Evolutionary conservation across 2,888 invertebrate species (phyloP).

Genomic region (Ichneumoninae sp.): DNA sequence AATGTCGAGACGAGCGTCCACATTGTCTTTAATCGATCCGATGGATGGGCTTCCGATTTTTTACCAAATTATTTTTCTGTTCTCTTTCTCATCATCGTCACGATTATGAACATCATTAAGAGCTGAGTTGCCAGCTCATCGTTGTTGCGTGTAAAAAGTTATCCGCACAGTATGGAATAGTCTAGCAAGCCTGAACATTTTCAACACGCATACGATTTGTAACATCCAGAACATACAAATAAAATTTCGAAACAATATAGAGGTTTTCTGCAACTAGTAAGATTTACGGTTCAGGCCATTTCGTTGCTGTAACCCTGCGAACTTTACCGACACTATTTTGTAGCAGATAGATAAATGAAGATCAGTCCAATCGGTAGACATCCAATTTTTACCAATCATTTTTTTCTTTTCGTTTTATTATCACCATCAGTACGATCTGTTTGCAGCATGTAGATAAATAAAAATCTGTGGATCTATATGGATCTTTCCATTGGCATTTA

Average conservation of each 20-base stretch:
- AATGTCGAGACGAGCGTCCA: constrained; percentile 18
- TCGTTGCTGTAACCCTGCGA: no score
- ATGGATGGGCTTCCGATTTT: background rate
- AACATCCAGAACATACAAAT: no score
- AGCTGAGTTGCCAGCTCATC: no score
- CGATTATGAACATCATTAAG: background rate
- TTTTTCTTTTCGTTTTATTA: no score
- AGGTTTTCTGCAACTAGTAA: background rate
- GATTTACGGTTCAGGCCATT: background rate
- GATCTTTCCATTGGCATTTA: background rate
- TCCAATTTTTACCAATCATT: no score
- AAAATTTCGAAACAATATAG: no score
- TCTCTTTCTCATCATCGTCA: background rate
- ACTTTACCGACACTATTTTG: background rate
- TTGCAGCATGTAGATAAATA: background rate
- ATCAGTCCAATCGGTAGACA: no score
- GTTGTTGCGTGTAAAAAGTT: background rate
- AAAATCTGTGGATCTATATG: background rate
- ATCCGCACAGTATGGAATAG: background rate
- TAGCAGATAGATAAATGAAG: background rate
- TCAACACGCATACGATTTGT: no score
- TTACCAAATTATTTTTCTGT: background rate
- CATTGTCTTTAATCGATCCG: background rate
- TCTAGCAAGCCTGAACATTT: no score
- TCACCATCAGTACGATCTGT: background rate